These are phyloP conservation scores for Caenorhabditis briggsae DNA, from an alignment of 1,140 invertebrate species.

Conservation along the genomic window DNA sequence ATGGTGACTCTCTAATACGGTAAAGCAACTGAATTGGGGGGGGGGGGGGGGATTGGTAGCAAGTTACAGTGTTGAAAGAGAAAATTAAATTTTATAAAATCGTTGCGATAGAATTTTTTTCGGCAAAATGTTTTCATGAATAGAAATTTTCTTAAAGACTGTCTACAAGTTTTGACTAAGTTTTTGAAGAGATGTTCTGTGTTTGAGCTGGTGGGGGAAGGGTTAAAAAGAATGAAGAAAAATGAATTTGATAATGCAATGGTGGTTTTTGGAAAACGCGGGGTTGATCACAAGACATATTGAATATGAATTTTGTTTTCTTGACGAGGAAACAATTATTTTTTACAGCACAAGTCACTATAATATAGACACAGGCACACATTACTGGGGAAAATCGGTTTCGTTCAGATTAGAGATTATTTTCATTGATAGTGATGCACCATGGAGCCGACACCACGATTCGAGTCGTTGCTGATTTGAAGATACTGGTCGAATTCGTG, in stretches of 20 bases:
- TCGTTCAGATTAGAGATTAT: neutral
- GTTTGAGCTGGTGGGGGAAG: too few relatives aligned
- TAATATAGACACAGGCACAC: conserved; percentile 38
- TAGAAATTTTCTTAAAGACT: too few relatives aligned
- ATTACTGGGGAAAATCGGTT: neutral
- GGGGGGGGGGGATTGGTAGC: neutral
- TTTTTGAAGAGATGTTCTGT: too few relatives aligned
- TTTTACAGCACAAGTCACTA: conserved; percentile 42
- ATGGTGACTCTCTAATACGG: conserved; percentile 14
- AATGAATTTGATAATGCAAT: conserved; percentile 1
- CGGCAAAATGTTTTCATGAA: neutral
- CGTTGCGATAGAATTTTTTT: neutral
- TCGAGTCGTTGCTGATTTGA: conserved; percentile 18
- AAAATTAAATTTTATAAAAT: neutral
- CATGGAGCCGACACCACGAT: conserved; percentile 32
- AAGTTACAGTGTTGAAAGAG: neutral
- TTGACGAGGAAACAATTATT: too few relatives aligned
- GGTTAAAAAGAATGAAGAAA: neutral
- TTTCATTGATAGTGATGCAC: conserved; percentile 51
- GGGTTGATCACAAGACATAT: conserved; percentile 2
- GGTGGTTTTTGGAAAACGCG: neutral
- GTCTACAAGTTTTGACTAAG: too few relatives aligned
- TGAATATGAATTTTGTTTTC: too few relatives aligned
- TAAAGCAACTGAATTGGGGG: conserved; percentile 44
- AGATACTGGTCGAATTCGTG: conserved; percentile 50